Evolutionary conservation across 2,113 vertebrate species (phyloP).

Genomic region (Bubo blakistoni): DNA sequence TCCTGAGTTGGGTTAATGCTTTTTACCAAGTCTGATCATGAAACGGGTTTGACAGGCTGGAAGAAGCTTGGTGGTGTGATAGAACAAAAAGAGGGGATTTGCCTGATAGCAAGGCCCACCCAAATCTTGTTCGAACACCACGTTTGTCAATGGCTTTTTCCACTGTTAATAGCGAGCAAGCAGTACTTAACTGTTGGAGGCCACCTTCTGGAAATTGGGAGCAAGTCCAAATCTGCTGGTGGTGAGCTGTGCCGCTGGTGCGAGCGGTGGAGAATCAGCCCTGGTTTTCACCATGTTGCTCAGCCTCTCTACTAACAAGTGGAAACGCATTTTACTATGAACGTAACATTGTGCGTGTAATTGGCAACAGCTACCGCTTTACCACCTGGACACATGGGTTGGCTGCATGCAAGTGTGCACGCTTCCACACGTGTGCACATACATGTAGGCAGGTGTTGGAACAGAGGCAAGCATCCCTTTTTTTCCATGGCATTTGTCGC

Average conservation of each 20-base stretch:
- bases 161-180: not conserved
- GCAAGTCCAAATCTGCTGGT: not conserved
- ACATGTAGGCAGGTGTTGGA: not conserved
- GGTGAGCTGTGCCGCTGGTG: not conserved
- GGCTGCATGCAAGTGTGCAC: not conserved
- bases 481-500: not conserved
- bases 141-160: slow-evolving; percentile 17
- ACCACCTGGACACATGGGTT: not conserved
- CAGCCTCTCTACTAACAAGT: not conserved
- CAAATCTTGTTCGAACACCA: not conserved
- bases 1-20: not conserved
- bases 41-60: slow-evolving; percentile 43
- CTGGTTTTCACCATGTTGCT: not conserved
- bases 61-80: slow-evolving; percentile 19
- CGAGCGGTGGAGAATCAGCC: not conserved
- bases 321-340: not conserved
- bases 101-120: not conserved
- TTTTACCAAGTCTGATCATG: slow-evolving; percentile 52
- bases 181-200: not conserved
- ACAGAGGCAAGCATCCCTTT: not conserved
- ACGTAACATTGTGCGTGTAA: not conserved
- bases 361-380: not conserved
- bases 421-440: not conserved
- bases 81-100: slow-evolving; percentile 31
- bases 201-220: not conserved